phyloP scores from a whole-genome alignment of 2,113 vertebrate species.

The Anarrhichthys ocellatus region DNA sequence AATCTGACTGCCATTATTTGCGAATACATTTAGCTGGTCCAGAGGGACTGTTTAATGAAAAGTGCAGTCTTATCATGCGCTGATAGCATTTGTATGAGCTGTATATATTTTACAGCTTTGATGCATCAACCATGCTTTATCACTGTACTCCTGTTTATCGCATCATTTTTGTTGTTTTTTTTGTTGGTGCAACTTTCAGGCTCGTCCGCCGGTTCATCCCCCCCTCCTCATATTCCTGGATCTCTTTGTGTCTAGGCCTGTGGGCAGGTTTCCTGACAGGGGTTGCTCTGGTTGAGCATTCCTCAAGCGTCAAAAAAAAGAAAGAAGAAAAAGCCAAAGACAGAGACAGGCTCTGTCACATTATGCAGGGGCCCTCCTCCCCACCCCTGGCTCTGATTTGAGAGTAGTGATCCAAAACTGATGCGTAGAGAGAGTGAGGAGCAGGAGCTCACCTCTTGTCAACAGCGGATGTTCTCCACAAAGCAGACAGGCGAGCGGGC shows the following conservation, averaged over 20 bases:
- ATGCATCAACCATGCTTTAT: constrained; percentile 56
- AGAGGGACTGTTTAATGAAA: constrained; percentile 76
- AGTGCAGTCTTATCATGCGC: constrained; percentile 68
- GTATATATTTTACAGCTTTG: constrained; percentile 63
- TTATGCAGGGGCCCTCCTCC: constrained; percentile 68
- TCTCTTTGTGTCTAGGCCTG: constrained; percentile 73
- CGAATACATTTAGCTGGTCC: constrained; percentile 76
- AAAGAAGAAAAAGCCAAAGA: constrained; percentile 51
- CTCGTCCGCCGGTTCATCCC: constrained; percentile 50
- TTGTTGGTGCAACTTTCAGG: constrained; percentile 64
- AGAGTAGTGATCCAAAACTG: constrained; percentile 87
- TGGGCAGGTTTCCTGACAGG: constrained; percentile 74
- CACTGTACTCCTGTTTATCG: constrained; percentile 39
- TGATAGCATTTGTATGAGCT: constrained; percentile 62
- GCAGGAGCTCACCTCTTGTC: constrained; percentile 77
- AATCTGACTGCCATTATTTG: constrained; percentile 80
- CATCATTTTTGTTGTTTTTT: constrained; percentile 37
- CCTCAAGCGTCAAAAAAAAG: constrained; percentile 67
- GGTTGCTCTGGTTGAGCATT: constrained; percentile 68
- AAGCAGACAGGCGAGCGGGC: constrained; percentile 73
- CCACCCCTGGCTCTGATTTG: constrained; percentile 79
- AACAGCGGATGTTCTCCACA: constrained; percentile 71
- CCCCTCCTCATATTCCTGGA: constrained; percentile 59
- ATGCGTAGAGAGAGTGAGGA: constrained; percentile 73
- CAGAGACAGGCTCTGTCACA: constrained; percentile 83